Base-by-base conservation (phyloP, 2,113 vertebrate genomes). In the Microtus ochrogaster region DNA sequence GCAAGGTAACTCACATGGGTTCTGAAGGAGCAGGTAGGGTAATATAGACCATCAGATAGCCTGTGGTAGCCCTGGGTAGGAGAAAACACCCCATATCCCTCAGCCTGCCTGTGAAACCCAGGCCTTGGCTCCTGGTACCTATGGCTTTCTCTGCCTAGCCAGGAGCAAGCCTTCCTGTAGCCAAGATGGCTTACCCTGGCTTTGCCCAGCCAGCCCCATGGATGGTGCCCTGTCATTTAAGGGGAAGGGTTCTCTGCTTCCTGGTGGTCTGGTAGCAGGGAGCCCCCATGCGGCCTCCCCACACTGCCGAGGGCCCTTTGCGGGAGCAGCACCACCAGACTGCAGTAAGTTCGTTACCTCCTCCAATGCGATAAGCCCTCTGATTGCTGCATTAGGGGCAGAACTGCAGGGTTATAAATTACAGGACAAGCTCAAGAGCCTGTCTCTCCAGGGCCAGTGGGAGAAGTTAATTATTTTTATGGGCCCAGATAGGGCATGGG, bases 401-500 rank as follows among this genome's bases (percentile, higher is more conserved):
- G 90, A 95, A 76, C 94, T 76, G 98, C 96, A 94, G 97, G 98
- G 96, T 97, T 98, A 98, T 98, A 98, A 98, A 98, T 98, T 98
- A 98, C 97, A 93, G 94, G 97, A 96, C 98, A 97, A 97, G 97
- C 98, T 97, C 97, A 28, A 95, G 95, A 74, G 97, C 95, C 98
- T 96, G 89, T 97, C 97, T 98, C 98, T 96, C 97, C 97, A 90
- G 97, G 98, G 98, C 97, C 95, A 93, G 95, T 97, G 52, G 96
- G 98, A 98, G 98, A 98, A 98, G 98, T 98, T 98, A 98, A 98
- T 99, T 98, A 98, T 98, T 98, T 98, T 98, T 98, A 97, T 97
- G 98, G 98, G 98, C 96, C 95, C 97, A 98, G 98, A 98, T 98
- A 98, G 98, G 98, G 97, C 96, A 92, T 79, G 97, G 98, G 95